phyloP scores from a whole-genome alignment of 2,888 invertebrate species.

The Ophion costatus region DNA sequence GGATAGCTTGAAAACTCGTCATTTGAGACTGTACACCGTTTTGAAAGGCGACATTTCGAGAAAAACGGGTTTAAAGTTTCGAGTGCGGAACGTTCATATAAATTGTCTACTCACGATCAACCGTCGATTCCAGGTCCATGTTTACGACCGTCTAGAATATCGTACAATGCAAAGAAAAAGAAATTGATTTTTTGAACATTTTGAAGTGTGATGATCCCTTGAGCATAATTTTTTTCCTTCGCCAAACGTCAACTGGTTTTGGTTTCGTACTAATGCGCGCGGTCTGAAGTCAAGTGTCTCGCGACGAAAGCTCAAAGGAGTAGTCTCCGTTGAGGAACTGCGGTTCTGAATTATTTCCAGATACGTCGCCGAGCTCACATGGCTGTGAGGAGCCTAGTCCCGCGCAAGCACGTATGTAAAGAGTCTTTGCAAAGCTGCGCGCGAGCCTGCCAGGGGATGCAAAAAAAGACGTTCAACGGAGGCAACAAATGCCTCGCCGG shows the following conservation, averaged over 20 bases:
- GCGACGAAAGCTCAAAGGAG: constrained; percentile 53
- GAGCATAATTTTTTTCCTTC: not conserved
- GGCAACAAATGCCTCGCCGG: not conserved
- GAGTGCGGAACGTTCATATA: too few relatives aligned
- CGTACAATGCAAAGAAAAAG: too few relatives aligned
- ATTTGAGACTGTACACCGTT: too few relatives aligned
- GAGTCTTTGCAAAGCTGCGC: constrained; percentile 12
- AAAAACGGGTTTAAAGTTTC: too few relatives aligned
- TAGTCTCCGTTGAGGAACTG: constrained; percentile 37
- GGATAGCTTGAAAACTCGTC: too few relatives aligned
- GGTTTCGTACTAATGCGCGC: constrained; percentile 12
- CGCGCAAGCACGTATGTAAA: not conserved
- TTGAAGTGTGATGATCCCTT: not conserved
- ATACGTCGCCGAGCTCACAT: constrained; percentile 18
- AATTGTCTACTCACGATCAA: too few relatives aligned
- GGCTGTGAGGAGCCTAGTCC: constrained; percentile 1
- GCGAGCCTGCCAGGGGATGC: not conserved
- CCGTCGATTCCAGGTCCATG: too few relatives aligned
- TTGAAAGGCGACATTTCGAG: too few relatives aligned
- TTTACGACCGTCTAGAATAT: too few relatives aligned
- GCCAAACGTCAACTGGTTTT: constrained; percentile 1
- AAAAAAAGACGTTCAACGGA: constrained; percentile 18
- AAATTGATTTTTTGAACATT: too few relatives aligned
- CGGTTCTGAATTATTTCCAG: constrained; percentile 56
- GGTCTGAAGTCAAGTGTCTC: constrained; percentile 15